Base-by-base conservation (phyloP, 2,113 vertebrate genomes). In the Anguilla rostrata region DNA sequence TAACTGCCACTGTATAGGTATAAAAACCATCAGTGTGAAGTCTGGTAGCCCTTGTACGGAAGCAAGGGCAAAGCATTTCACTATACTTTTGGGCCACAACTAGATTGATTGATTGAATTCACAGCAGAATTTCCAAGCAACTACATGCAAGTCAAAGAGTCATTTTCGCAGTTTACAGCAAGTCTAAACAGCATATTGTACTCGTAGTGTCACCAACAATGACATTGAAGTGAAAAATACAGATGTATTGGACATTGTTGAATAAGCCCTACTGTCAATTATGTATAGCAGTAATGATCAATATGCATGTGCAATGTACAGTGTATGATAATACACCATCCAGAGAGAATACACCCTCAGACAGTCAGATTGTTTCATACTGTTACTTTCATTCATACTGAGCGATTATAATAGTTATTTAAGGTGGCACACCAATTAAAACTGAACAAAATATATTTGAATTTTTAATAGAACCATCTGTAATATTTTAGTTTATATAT, bases 401-500 rank as follows among this genome's bases (percentile, higher is more conserved):
- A 53, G 12, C 12, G 11, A 53, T 53, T 11, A 14, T 53, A 53
- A 53, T 53, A 9, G 8, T 53, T 53, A 53, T 66, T 66, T 26
- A 66, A 26, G 18, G 60, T 26, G 60, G 20, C 22, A 66, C 5
- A 66, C 26, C 60, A 66, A 66, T 66, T 26, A 66, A 66, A 66
- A 66, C 22, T 14, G 2, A 53, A 12, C 12, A 26, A 2, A 66
- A 66, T 26, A 66, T 22, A 66, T 29, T 8, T 75, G 11, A 8
- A 12, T 75, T 75, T 75, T 66, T 26, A 66, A 66, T 66, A 22
- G 20, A 9, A 66, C 22, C n/a, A 75, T 75, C 8, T 75, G 26
- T 3, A 20, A 91, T 84, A 92, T 90, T 81, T 89, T 87, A 84
- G 89, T 79, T 89, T 87, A 83, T 89, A 40, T 90, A 87, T 92